Evolutionary conservation across 1,140 invertebrate species (phyloP), one percentile per base, ranked within the genome.

Genomic region (Drosophila teissieri): DNA sequence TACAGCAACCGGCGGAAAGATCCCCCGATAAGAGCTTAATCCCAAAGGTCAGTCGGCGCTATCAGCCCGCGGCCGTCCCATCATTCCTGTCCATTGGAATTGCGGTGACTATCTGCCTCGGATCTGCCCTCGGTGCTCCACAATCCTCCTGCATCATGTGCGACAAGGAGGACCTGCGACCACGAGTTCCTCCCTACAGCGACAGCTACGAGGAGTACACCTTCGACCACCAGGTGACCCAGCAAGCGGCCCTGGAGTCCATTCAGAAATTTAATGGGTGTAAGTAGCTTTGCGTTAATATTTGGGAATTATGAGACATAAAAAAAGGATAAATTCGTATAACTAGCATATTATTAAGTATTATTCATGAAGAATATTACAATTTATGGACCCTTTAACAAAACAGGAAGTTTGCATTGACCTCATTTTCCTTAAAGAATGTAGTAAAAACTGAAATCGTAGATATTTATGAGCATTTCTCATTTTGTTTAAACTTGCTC

Each of bases 221-320:
- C n/a, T 86, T 92, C 11, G 91, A 92, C 51, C 91, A 92, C 63
- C 83, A 92, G 63, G 91, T 92, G 17, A 69, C 90, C 37, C 74
- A 78, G 31, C 49, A 75, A 27, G 81, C 92, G 19, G 91, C 91
- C 8, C 90, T 91, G 22, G 49, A 78, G 14, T 80, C 80, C 5
- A 54, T 92, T 6, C 67, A 70, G n/a, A 77, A 61, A 17, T 77
- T 83, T 12, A 92, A 92, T 58, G 86, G 80, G 27, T 81, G 83
- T 88, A 49, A 49, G 48, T 44, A 17, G 40, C 7, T 17, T 7
- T 37, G 36, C 4, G 4, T 5, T 24, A 24, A 4, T 24, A 24
- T 24, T 24, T 4, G 24, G 4, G 22, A 24, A 24, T 3, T 24
- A 4, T 5, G 3, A 3, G 22, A 24, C 22, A 24, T 5, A 24